Percentiles rank a stretch among this genome's conserved stretches.
Conservation (phyloP, 2,113 vertebrate genomes). For the Myiozetetes cayanensis region DNA sequence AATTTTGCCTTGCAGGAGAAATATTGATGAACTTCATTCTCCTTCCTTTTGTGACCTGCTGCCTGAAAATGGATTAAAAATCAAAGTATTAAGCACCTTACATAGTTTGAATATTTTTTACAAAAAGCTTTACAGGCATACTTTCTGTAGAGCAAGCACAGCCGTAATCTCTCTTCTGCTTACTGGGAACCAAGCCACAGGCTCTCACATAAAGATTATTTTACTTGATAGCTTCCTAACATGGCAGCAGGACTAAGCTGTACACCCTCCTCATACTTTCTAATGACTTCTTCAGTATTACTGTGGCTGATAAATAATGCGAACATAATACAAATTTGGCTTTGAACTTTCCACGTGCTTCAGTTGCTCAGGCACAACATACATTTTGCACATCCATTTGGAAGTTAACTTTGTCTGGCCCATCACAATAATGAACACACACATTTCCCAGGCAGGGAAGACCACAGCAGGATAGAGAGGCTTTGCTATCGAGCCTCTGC, state of each 20-base stretch:
- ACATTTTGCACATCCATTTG: background rate
- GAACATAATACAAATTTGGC: background rate
- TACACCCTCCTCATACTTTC: background rate
- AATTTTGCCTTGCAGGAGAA: background rate
- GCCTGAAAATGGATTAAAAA: background rate
- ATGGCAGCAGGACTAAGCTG: background rate
- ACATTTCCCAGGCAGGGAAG: background rate
- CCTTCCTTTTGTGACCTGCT: background rate
- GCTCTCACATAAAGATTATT: background rate
- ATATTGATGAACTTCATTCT: background rate
- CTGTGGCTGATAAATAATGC: background rate
- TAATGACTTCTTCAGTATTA: background rate
- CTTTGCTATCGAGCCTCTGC: background rate
- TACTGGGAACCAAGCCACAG: background rate
- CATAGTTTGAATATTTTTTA: background rate
- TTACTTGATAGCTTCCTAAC: background rate
- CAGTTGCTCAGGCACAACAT: background rate
- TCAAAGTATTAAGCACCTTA: background rate
- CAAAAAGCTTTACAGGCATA: background rate
- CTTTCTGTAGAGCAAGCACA: background rate
- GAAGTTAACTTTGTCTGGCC: constrained; percentile 12
- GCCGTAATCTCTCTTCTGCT: background rate
- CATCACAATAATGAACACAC: background rate
- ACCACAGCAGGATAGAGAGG: background rate
- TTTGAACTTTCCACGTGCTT: background rate